Evolutionary conservation across 1,140 invertebrate species (phyloP), one percentile per base, ranked within the genome.

Genomic region (Sarcophaga peregrina): DNA sequence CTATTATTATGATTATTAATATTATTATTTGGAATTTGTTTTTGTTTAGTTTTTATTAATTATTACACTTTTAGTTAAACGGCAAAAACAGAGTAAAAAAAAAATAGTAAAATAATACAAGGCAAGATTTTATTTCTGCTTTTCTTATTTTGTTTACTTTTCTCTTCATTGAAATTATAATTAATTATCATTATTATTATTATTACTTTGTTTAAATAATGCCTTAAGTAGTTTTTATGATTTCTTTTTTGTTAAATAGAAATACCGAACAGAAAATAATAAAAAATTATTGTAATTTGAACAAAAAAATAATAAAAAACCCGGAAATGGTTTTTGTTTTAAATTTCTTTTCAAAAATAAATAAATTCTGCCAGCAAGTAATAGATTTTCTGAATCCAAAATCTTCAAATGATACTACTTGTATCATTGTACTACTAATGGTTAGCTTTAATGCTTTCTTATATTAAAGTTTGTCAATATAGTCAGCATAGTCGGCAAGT

Each of bases 241-340:
- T 78, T 68, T 68, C 17, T 68, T 68, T 68, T 78, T 78, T 78
- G 75, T 78, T 78, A 50, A 78, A 50, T 78, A 78, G 75, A 52
- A 78, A 78, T 52, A 25, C 75, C 75, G 75, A 81, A 81, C n/a
- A 68, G 54, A 81, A 81, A 81, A 81, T 58, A 81, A 81, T 68
- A 81, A 81, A 81, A 54, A 52, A 78, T 45, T 78, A 52, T 78
- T 78, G 75, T 52, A 78, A 78, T 78, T 78, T 78, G 75, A 78
- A 78, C 73, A 75, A 75, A 75, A 75, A 73, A 72, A 72, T 25
- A 72, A 72, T 25, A 72, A 73, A 73, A 81, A 13, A 7, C 62
- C 62, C 17, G n/a, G 10, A 68, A 68, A 68, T 68, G 17, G 5
- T 20, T 68, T 68, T 68, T 68, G 62, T 68, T 17, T 68, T 68